Evolutionary conservation across 2,888 invertebrate genomes (phyloP), one percentile per base, ranked within the genome.

Genomic region (Rotaria socialis): DNA sequence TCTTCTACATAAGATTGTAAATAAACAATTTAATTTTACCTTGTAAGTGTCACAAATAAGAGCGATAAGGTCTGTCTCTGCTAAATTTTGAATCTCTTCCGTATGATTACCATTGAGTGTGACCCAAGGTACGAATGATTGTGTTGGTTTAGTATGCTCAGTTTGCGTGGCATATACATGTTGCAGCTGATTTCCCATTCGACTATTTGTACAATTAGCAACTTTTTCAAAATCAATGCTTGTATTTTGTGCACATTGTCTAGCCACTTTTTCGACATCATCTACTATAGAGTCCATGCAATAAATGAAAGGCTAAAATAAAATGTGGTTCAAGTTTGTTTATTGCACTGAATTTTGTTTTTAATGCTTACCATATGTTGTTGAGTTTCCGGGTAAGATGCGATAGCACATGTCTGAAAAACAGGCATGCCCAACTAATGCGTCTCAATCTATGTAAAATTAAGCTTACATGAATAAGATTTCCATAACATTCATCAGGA

Each of bases 121-220:
- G 55, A 91, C 89, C 90, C 90, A 91, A 22, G 91, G 91, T 14
- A 91, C 91, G 88, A 89, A 91, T 85, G 88, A 84, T 87, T 90
- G 90, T 0, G 88, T 88, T n/a, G 90, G 91, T 1, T 89, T 85
- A 6, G 91, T 88, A 1, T 88, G 88, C 14, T 89, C 88, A 7
- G 91, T 91, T 67, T 88, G 87, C 35, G 88, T 67, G 0, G 90
- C 91, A 90, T 90, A 90, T 87, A 89, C 58, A 87, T 91, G 90
- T 88, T 90, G 89, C 10, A 90, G 87, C 16, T 88, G 35, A 87
- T 90, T 90, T 14, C 90, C 91, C 47, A 88, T 75, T 8, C 86
- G 84, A 41, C 89, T 88, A 19, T 88, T 89, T 35, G 89, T 88
- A 88, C 91, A 91, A 10, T 84, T 87, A 85, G 89, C 86, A 22